Conservation (phyloP, 2,113 vertebrate genomes). For the Chloebia gouldiae region DNA sequence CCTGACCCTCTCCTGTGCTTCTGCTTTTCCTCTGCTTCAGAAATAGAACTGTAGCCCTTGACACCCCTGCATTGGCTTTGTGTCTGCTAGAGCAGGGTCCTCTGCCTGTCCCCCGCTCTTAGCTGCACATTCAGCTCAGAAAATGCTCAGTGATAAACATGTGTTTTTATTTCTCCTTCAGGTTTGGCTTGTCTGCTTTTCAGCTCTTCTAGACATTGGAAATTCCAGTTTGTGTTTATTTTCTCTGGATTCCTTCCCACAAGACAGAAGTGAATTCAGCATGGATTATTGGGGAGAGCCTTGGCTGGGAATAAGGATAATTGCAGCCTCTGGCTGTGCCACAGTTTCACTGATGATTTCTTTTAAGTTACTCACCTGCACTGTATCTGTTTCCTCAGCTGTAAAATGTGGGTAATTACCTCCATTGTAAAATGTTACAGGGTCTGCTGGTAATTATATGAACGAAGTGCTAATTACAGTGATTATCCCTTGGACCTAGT, state of each 20-base stretch:
- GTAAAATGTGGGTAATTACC: conserved; percentile 65
- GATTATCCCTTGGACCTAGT: conserved; percentile 57
- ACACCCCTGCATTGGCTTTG: not conserved
- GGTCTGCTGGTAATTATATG: conserved; percentile 62
- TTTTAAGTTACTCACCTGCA: conserved; percentile 61
- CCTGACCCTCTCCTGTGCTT: not conserved
- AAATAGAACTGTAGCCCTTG: not conserved
- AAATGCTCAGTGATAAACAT: conserved; percentile 4
- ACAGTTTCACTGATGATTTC: conserved; percentile 37
- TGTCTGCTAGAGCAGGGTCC: not conserved
- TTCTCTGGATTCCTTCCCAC: conserved; percentile 51
- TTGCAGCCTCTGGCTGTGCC: conserved; percentile 47
- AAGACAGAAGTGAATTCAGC: conserved; percentile 52
- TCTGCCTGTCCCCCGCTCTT: not conserved
- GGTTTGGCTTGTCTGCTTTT: conserved; percentile 58
- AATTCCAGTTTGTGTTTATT: conserved; percentile 46
- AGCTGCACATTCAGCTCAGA: not conserved
- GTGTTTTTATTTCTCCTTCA: conserved; percentile 57
- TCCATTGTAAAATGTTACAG: conserved; percentile 61
- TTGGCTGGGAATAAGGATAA: conserved; percentile 54
- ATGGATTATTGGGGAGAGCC: conserved; percentile 48
- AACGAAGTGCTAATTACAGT: conserved; percentile 55
- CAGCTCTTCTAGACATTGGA: conserved; percentile 52
- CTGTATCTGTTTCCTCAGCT: conserved; percentile 59
- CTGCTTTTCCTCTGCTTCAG: not conserved